A percentile compares a stretch with the other conserved stretches of the same genome.
phyloP scores from a whole-genome alignment of 2,888 invertebrate species.

The Eupithecia pulchellata region DNA sequence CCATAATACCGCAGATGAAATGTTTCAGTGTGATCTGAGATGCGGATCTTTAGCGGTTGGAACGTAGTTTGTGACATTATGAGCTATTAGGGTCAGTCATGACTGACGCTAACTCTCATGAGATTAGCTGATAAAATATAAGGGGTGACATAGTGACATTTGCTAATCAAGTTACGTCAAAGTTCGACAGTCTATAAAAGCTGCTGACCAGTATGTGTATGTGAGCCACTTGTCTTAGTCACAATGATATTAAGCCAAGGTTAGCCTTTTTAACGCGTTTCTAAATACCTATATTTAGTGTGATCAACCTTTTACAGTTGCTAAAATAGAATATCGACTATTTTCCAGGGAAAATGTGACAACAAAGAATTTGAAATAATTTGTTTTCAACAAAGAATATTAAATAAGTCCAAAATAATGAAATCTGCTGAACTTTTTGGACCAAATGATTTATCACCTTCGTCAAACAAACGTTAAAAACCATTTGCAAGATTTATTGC shows the following conservation, averaged over 20 bases:
- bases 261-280: background rate
- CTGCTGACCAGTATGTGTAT: background rate
- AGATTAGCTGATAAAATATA: background rate
- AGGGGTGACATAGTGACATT: background rate
- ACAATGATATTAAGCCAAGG: background rate
- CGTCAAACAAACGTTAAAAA: conserved; percentile 7
- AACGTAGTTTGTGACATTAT: background rate
- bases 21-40: conserved; percentile 42
- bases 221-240: background rate
- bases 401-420: background rate
- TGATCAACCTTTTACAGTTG: background rate
- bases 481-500: conserved; percentile 12
- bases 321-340: background rate
- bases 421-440: background rate
- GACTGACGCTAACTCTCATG: too few species aligned
- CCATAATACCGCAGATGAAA: conserved; percentile 43
- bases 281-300: background rate
- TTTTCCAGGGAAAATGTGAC: background rate
- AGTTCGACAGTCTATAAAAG: background rate
- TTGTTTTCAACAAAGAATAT: background rate
- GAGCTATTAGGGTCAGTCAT: background rate
- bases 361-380: background rate
- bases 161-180: background rate
- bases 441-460: conserved; percentile 1
- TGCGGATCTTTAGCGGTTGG: conserved; percentile 29